Evolutionary conservation across 1,140 invertebrate genomes (phyloP).

Genomic region (Pogonomyrmex californicus): DNA sequence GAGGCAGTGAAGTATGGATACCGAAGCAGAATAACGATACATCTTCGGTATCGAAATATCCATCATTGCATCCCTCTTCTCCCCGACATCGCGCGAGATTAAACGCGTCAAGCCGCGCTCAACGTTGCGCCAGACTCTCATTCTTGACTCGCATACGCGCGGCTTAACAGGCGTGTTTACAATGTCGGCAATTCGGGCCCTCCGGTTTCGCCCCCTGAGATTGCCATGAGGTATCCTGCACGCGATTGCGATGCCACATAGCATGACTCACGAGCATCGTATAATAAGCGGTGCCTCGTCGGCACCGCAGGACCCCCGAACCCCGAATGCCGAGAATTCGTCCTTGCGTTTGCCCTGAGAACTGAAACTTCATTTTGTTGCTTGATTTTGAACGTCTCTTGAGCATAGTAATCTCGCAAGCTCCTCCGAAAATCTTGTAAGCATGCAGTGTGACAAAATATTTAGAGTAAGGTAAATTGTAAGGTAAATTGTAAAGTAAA

Average conservation of each 20-base stretch:
- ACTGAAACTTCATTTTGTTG: background rate
- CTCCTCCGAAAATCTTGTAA: conserved; percentile 6
- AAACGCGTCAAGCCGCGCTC: conserved; percentile 48
- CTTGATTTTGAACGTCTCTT: background rate
- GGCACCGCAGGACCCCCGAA: conserved; percentile 42
- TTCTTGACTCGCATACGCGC: conserved; percentile 67
- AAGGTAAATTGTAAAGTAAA: background rate
- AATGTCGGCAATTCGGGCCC: conserved; percentile 75
- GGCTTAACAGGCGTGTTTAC: conserved; percentile 77
- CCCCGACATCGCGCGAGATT: conserved; percentile 32
- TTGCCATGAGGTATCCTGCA: conserved; percentile 67
- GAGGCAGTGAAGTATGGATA: background rate
- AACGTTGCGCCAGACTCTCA: conserved; percentile 42
- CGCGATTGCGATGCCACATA: conserved; percentile 74
- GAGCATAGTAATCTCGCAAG: background rate
- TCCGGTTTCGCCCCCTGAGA: conserved; percentile 39
- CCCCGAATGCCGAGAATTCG: conserved; percentile 66
- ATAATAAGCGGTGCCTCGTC: conserved; percentile 59
- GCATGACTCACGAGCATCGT: conserved; percentile 68
- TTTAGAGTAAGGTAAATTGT: background rate
- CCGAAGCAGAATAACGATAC: conserved; percentile 15
- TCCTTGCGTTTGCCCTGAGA: conserved; percentile 44
- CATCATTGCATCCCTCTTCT: background rate
- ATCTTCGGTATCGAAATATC: conserved; percentile 39
- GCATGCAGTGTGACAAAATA: background rate